A percentile compares a stretch with the other conserved stretches of the same genome.
These are phyloP conservation scores for Oenanthe oenanthe DNA, from an alignment of 2,113 vertebrate species.

Conservation along the genomic window DNA sequence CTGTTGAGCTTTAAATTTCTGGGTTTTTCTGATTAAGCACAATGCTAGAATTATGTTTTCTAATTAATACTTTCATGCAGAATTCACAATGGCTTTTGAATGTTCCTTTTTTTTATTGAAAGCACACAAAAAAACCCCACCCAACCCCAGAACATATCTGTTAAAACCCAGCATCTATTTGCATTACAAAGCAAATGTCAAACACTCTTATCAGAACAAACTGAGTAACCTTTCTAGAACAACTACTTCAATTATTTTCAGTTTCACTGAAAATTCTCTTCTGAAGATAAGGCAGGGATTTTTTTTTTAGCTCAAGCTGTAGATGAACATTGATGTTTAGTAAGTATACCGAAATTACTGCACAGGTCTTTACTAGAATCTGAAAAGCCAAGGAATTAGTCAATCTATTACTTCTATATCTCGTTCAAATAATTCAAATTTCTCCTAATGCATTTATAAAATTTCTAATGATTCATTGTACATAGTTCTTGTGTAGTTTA, in stretches of 20 bases:
- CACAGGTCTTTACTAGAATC: neutral
- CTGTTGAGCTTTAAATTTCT: slow-evolving; percentile 60
- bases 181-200: slow-evolving; percentile 37
- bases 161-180: slow-evolving; percentile 6
- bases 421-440: neutral
- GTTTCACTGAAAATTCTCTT: neutral
- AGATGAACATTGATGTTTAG: neutral
- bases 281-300: neutral
- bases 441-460: neutral
- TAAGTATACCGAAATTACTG: neutral
- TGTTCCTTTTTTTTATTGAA: slow-evolving; percentile 45
- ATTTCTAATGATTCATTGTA: neutral
- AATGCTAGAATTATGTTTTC: slow-evolving; percentile 34
- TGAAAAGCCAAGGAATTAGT: neutral
- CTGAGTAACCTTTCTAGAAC: neutral
- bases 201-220: neutral
- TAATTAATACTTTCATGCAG: slow-evolving; percentile 43
- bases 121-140: neutral
- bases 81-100: slow-evolving; percentile 40
- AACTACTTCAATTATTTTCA: neutral
- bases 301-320: neutral
- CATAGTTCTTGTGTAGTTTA: neutral
- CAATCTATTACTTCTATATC: neutral
- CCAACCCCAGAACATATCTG: neutral
- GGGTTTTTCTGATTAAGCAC: slow-evolving; percentile 46